Base-by-base conservation (phyloP, 2,797 vertebrate species). In the Enteromius unitaeniatus region DNA sequence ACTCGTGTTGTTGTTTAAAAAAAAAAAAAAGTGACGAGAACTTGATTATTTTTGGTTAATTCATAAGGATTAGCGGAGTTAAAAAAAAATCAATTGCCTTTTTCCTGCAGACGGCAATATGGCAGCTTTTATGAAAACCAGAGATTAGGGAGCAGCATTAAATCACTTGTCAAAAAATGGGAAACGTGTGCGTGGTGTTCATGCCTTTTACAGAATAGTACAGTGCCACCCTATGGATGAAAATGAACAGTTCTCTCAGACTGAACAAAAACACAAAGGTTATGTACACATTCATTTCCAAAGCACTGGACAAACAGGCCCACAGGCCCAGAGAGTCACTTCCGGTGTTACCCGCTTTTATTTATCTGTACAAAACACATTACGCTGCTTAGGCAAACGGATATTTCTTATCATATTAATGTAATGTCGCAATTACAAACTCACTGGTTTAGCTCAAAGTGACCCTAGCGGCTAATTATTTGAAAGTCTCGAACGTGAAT, bases 81-180 rank as follows among this genome's bases (percentile, higher is more conserved):
- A 31, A 49, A 45, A 55, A 51, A 37, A 74, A 82, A 76, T 82
- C 72, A 76, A 67, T 82, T 55, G 47, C 21, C n/a, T 82, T 45
- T 74, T 49, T 74, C 21, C 28, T 11, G 60, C 17, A 81, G 21
- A 53, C 1, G 47, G 58, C 72, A 82, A 83, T 28, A 64, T 68
- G 47, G 73, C 73, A 62, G 26, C 64, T 83, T 83, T 58, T 69
- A 49, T 31, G 51, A 60, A 60, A 75, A 55, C 34, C 11, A 45
- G 14, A 78, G 73, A 83, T 82, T 75, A 42, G 60, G 10, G n/a
- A 51, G 45, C 47, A 53, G 70, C 47, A 37, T 76, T 75, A 82
- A 75, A 82, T 82, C 72, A 82, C 31, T 67, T 69, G 72, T 55
- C 81, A 76, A n/a, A 68, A 83, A 67, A 83, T 28, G 23, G 40